Conservation (phyloP, 2,113 vertebrate species). For the Vidua chalybeata region DNA sequence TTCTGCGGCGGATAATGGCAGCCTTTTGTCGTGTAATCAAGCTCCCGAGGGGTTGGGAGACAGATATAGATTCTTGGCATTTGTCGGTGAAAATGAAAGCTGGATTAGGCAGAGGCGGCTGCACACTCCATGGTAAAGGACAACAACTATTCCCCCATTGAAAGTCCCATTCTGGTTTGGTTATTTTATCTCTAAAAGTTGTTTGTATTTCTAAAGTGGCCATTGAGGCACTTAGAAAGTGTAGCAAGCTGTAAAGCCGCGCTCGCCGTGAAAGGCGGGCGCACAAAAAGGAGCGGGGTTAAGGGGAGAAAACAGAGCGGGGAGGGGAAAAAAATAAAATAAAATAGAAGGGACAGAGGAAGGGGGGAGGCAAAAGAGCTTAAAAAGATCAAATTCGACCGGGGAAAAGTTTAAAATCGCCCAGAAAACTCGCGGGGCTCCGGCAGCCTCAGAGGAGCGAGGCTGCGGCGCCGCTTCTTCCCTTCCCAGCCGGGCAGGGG, state of each 20-base stretch:
- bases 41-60: conserved; percentile 88
- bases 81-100: conserved; percentile 96
- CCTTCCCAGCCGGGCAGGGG: not conserved
- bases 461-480: not conserved
- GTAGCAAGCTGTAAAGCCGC: conserved; percentile 57
- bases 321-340: not conserved
- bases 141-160: conserved; percentile 84
- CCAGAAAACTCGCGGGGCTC: not conserved
- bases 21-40: conserved; percentile 95
- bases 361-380: not conserved
- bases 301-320: conserved; percentile 27
- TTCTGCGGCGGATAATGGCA: conserved; percentile 84
- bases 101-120: conserved; percentile 90
- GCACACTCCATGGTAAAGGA: conserved; percentile 89
- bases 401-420: not conserved
- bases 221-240: conserved; percentile 62
- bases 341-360: not conserved
- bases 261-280: conserved; percentile 4
- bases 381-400: not conserved
- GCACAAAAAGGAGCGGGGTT: not conserved
- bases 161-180: conserved; percentile 78
- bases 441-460: not conserved
- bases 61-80: conserved; percentile 90
- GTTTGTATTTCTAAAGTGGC: conserved; percentile 86
- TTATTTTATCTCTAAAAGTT: conserved; percentile 83